Base-by-base conservation (phyloP, 2,888 invertebrate species). In the Neoascia interrupta region DNA sequence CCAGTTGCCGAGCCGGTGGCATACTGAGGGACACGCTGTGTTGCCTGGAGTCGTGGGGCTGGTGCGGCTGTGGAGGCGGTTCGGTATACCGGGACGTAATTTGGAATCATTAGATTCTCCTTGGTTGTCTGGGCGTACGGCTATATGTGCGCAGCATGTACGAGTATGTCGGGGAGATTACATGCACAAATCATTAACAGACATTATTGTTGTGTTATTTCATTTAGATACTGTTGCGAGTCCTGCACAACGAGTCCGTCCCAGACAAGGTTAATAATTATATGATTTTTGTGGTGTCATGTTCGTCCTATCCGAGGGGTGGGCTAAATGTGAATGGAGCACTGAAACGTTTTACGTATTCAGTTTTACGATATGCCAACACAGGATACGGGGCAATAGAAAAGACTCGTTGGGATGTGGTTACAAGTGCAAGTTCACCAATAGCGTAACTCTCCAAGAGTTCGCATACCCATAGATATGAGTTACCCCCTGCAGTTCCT, bases 171-270 rank as follows among this genome's bases (percentile, higher is more conserved):
- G 28, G 43, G n/a, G 36, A 63, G 69, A 56, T 75, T 72, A 66
- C 72, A 76, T 64, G 58, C 64, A 64, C 76, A 72, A 76, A 76
- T 76, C 76, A 76, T 76, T 76, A 72, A 76, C 76, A 76, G 76
- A 76, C 76, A 72, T 72, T 72, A 76, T 66, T 76, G 72, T 76
- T 76, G 45, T 76, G 72, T 76, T 76, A 72, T 72, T 70, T 76
- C 64, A 70, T 64, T 76, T 70, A 53, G 76, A 64, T 76, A 54
- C 53, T 72, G 70, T 66, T 66, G 41, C 64, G 18, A 53, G 70
- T 51, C 72, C 53, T 60, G 16, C 36, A 60, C 64, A 36, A 76
- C 43, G 51, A 56, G 70, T 70, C 70, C 70, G 21, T 51, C 64
- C 72, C 70, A 76, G 76, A 60, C 76, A 76, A 76, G 76, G 58